These are phyloP conservation scores for Zaprionus taronus DNA, from an alignment of 1,140 invertebrate species.

Conservation along the genomic window DNA sequence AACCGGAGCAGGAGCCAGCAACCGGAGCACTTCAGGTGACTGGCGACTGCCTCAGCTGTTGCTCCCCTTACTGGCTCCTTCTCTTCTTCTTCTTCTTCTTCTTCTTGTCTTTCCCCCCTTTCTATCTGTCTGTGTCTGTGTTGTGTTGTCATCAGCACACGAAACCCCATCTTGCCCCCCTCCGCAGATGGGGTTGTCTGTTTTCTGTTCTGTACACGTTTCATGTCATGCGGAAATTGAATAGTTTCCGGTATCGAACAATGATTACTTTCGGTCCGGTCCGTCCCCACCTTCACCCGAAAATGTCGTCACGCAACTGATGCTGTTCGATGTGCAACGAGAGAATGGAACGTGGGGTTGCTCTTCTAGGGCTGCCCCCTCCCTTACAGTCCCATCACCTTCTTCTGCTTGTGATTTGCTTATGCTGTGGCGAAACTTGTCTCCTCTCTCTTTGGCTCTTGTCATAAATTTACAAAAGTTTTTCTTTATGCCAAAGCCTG, in stretches of 20 bases:
- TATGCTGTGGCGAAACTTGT: constrained; percentile 1
- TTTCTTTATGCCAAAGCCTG: constrained; percentile 26
- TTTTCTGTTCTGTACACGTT: constrained; percentile 58
- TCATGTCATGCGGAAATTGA: constrained; percentile 82
- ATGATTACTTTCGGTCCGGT: constrained; percentile 68
- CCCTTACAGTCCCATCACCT: not conserved
- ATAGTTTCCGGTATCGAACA: constrained; percentile 83
- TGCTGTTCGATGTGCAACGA: constrained; percentile 19
- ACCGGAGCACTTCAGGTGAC: constrained; percentile 10
- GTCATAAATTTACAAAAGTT: constrained; percentile 45
- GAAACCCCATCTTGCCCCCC: not conserved
- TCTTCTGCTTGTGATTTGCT: not conserved
- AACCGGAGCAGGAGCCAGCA: not conserved
- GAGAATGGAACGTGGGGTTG: not conserved
- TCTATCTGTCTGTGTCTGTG: not conserved
- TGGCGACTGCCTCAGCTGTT: not conserved
- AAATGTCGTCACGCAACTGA: constrained; percentile 42
- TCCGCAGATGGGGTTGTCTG: not conserved
- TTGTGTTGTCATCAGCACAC: constrained; percentile 1
- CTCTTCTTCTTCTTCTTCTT: not conserved
- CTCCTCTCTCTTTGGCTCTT: constrained; percentile 4
- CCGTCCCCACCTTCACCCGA: not conserved
- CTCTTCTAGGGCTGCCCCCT: not conserved
- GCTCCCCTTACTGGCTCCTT: not conserved
- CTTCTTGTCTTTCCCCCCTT: not conserved